Percentiles rank a stretch among this genome's conserved stretches.
Evolutionary conservation across 2,888 invertebrate genomes (phyloP).

Genomic region (Kryphioiulus occultus): DNA sequence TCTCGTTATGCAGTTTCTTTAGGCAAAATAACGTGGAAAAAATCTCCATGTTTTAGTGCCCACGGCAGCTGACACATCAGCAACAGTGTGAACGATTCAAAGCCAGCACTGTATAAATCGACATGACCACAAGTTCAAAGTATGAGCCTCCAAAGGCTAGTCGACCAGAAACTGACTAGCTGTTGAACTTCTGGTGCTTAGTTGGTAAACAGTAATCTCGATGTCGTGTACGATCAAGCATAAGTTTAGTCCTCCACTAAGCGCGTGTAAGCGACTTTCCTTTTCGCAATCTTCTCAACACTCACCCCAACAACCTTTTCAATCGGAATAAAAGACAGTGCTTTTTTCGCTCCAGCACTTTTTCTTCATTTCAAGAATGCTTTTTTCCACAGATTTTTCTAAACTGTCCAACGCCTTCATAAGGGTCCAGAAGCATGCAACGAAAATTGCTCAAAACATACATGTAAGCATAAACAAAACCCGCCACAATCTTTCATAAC

Average conservation of each 20-base stretch:
- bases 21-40: too few relatives aligned
- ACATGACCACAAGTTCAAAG: slow-evolving; percentile 36
- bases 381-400: background rate
- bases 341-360: background rate
- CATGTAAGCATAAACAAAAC: too few relatives aligned
- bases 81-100: background rate
- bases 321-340: background rate
- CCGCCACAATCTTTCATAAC: too few relatives aligned
- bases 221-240: slow-evolving; percentile 37
- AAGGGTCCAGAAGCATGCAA: too few relatives aligned
- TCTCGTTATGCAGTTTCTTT: too few relatives aligned
- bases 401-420: background rate
- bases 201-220: slow-evolving; percentile 39
- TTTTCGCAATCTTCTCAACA: slow-evolving; percentile 33
- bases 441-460: too few relatives aligned
- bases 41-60: too few relatives aligned
- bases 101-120: background rate
- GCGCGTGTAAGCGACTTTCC: slow-evolving; percentile 35
- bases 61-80: background rate
- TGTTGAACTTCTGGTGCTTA: slow-evolving; percentile 32
- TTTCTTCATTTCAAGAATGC: background rate
- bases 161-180: slow-evolving; percentile 40
- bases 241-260: slow-evolving; percentile 36
- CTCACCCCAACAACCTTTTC: slow-evolving; percentile 36
- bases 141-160: background rate